Base-by-base conservation (phyloP, 2,888 invertebrate species). In the Netelia melanura region DNA sequence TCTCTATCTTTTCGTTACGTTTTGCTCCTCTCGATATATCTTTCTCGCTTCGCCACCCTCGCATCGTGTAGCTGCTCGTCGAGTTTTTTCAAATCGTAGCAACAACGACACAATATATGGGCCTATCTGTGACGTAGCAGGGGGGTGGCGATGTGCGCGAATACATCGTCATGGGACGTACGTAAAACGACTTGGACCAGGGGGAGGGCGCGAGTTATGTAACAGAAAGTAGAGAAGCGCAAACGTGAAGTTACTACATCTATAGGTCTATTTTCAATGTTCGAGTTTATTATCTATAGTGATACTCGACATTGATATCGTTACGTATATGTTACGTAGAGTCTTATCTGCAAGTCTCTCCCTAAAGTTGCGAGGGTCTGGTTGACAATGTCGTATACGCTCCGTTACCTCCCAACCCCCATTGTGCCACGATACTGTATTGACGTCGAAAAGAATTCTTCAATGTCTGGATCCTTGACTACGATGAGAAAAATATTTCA, bases 391-490 rank as follows among this genome's bases (percentile, higher is more conserved):
- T 87, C 88, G 58, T 44, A 44, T 44, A 44, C 25, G 30, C 58
- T 10, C 11, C 64, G 54, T 48, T 38, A 17, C 8, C 11, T 17
- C 43, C n/a, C 43, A 6, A 6, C 6, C 87, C 75, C 87, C 89
- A 90, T 91, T 90, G 89, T 90, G 83, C 81, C 54, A 21, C 83
- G 89, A 89, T 89, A 86, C 84, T 88, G 88, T 87, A 90, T 89
- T 90, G 89, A 89, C 87, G 89, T 89, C 89, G 88, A 87, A 88
- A 86, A 86, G 89, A 88, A 91, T 90, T 89, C 89, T 89, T 83
- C 86, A 87, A 89, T 89, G 90, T 90, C 87, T 88, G 87, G 21
- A 71, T 65, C 58, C 78, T 48, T 61, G 74, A 11, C 74, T 71
- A 75, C 52, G 87, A 88, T 74, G 14, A 62, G 54, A 30, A 48